Evolutionary conservation across 2,113 vertebrate species (phyloP), one percentile per base, ranked within the genome.

Genomic region (Hydrochoerus hydrochaeris): DNA sequence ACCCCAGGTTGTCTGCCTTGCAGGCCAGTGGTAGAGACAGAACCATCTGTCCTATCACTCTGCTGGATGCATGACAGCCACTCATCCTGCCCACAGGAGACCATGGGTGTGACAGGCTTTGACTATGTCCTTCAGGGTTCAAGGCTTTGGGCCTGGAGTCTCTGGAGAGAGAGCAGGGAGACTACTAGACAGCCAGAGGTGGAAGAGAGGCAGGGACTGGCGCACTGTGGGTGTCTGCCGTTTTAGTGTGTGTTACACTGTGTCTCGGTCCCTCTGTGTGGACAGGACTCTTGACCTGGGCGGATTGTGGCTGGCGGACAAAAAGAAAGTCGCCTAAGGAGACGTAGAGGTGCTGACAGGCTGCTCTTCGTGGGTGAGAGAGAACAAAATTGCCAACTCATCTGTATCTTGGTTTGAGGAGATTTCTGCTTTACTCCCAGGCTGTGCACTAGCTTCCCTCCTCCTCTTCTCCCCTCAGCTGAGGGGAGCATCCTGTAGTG

Each of bases 31-130:
- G 98, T 98, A 99, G 98, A 99, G 99, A 99, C 99, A 99, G 99
- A 99, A 98, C 98, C 99, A 99, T 99, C 99, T 99, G 99, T 99
- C 99, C 98, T 98, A 98, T 99, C 98, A 97, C 98, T 99, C 99
- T 99, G 99, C 10, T 26, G 38, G 38, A 9, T 44, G 38, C 24
- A 11, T 28, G 98, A 99, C 99, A 99, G 99, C 98, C 98, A 98
- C 98, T 99, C 98, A 99, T 99, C 99, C 99, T 99, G 99, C 99
- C 99, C 99, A 99, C 99, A 99, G 99, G 99, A 99, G 99, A 99
- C 99, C 97, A 99, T 97, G 98, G 98, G 97, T 98, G 98, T 98
- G 97, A 98, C 98, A 98, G 95, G 97, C 98, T 88, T 93, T 82
- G 94, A 94, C 97, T 98, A 98, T 98, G 98, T 92, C 88, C 98